These are phyloP conservation scores for Ephialtes manifestator DNA, from an alignment of 2,888 invertebrate genomes.

Conservation along the genomic window DNA sequence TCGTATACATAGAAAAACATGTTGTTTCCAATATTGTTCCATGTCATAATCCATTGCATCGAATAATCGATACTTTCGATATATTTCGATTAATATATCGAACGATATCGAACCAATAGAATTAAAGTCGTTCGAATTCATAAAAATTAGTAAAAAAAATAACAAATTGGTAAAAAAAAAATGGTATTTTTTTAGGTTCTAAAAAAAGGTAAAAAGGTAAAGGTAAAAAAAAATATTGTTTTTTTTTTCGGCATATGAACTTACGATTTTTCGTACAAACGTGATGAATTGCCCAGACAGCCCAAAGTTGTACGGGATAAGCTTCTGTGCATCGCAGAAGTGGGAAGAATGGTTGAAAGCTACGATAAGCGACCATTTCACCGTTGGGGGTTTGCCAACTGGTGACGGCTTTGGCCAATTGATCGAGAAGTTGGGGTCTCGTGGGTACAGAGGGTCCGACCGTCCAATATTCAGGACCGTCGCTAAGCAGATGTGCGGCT, in stretches of 20 bases:
- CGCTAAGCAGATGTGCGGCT: constrained; percentile 90
- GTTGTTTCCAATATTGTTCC: too few species aligned
- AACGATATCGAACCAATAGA: not conserved
- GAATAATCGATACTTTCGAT: too few species aligned
- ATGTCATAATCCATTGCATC: too few species aligned
- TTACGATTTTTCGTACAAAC: constrained; percentile 92
- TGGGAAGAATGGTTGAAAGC: constrained; percentile 91
- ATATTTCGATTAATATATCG: too few species aligned
- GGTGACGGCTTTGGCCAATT: constrained; percentile 87
- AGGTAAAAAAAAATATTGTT: too few species aligned
- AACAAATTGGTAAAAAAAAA: not conserved
- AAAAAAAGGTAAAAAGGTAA: too few species aligned
- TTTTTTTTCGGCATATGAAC: constrained; percentile 75
- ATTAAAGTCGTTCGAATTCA: not conserved
- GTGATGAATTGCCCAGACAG: constrained; percentile 93
- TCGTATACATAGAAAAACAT: too few species aligned
- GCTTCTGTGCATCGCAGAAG: constrained; percentile 88
- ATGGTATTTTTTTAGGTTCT: too few species aligned
- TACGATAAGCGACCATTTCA: constrained; percentile 92
- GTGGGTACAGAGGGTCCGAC: constrained; percentile 74
- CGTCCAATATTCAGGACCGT: constrained; percentile 87
- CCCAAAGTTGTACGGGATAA: constrained; percentile 91
- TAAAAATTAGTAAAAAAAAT: not conserved
- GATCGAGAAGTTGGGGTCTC: constrained; percentile 79
- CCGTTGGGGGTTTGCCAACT: constrained; percentile 90